Percentiles rank a stretch among this genome's conserved stretches.
phyloP scores from a whole-genome alignment of 1,140 invertebrate genomes.

The Drosophila leontia region DNA sequence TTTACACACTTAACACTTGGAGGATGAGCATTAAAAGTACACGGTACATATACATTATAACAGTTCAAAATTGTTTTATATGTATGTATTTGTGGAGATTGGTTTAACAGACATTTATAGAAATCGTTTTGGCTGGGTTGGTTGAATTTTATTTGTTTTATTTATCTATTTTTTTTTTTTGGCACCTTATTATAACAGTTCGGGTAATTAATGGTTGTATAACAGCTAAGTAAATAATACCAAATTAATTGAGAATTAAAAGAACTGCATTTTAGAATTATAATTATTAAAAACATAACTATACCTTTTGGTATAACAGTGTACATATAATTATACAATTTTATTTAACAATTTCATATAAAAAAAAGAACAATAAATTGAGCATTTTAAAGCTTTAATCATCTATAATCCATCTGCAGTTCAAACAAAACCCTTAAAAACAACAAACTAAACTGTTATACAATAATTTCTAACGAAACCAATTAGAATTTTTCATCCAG shows the following conservation, averaged over 20 bases:
- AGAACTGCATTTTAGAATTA: neutral
- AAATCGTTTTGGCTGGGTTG: neutral
- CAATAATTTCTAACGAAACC: neutral
- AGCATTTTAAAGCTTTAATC: neutral
- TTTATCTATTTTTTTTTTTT: neutral
- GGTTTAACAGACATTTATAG: conserved; percentile 5
- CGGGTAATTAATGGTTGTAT: neutral
- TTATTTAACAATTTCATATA: conserved; percentile 4
- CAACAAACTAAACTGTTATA: conserved; percentile 6
- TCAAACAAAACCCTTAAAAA: neutral
- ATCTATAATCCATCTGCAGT: neutral
- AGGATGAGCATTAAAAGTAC: conserved; percentile 22
- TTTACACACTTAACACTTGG: conserved; percentile 40
- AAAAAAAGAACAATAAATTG: neutral
- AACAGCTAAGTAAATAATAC: neutral
- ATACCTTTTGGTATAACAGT: neutral
- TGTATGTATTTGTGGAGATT: neutral
- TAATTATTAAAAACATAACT: neutral
- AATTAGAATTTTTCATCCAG: conserved; percentile 5
- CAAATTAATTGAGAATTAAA: neutral
- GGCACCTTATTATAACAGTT: conserved; percentile 5
- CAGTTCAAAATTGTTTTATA: neutral
- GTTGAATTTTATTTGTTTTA: neutral
- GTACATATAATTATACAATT: neutral
- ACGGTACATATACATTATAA: conserved; percentile 16